Base-by-base conservation (phyloP, 1,140 invertebrate genomes). In the Drosophila repleta region DNA sequence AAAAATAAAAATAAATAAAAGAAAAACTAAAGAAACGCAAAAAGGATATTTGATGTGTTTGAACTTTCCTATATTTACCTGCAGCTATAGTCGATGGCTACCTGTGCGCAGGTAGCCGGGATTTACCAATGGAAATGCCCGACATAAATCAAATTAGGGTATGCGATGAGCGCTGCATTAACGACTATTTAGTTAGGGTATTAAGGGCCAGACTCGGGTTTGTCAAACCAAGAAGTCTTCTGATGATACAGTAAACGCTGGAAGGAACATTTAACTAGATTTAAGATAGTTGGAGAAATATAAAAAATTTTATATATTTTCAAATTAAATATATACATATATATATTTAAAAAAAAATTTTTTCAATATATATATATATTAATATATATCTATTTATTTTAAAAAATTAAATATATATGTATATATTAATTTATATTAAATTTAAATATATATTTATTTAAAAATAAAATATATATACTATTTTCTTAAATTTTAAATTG, bases 11-110 rank as follows among this genome's bases (percentile, higher is more conserved):
- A 56, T 20, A 39, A 46, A 65, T 35, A 61, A 49, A 45, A 17
- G n/a, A 24, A 20, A 17, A 61, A 62, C 20, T 17, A 55, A 51
- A 65, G 49, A 62, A 43, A 51, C 45, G 29, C 61, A 85, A 76
- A 76, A 67, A 45, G 39, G 32, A 64, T 52, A 43, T 52, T 32
- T 29, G n/a, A 49, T 29, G 48, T 11, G 15, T 11, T 24, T 48
- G 10, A 8, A n/a, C 13, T 32, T 17, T 6, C 18, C 29, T n/a
- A n/a, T n/a, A 20, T 80, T 43, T 56, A 61, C 21, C 60, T 71
- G 41, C 4, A 15, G 8, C 56, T 53, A 21, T 0, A 17, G 8
- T 32, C 24, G 0, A 0, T 11, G 3, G 1, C 8, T 57, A 57
- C 55, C 55, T 57, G 53, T 0, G n/a, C 4, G 1, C 49, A 48